These are phyloP conservation scores for Tragelaphus scriptus DNA, from an alignment of 2,113 vertebrate species.

Conservation along the genomic window DNA sequence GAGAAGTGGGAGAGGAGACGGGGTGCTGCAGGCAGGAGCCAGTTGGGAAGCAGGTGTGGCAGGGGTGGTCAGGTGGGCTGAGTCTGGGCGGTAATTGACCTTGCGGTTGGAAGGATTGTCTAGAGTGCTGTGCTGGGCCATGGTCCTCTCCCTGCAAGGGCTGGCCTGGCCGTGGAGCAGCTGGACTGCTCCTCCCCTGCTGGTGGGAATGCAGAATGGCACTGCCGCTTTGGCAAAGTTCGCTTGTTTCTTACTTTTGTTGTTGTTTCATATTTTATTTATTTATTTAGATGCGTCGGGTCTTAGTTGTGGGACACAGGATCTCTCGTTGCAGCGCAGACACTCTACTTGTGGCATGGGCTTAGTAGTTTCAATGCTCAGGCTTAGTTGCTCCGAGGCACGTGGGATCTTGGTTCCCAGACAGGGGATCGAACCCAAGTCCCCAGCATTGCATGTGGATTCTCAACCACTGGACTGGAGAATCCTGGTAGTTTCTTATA, in stretches of 20 bases:
- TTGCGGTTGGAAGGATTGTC: background rate
- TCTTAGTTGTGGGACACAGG: background rate
- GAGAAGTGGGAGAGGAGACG: background rate
- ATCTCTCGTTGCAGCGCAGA: accelerated
- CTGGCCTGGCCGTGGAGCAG: background rate
- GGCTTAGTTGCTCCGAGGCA: background rate
- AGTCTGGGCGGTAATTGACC: accelerated
- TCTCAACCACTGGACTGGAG: background rate
- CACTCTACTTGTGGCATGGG: accelerated
- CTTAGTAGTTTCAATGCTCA: accelerated
- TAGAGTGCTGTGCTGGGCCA: accelerated
- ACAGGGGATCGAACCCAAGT: accelerated
- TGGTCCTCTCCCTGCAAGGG: background rate
- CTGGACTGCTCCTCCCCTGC: accelerated
- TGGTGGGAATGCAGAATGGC: accelerated
- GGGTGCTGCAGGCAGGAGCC: background rate
- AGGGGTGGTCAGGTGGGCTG: background rate
- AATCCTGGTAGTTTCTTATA: background rate
- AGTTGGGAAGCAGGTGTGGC: accelerated
- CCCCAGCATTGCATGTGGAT: background rate
- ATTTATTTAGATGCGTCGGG: background rate
- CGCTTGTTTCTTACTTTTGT: background rate
- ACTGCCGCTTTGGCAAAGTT: background rate
- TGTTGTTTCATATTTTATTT: background rate
- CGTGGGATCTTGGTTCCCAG: background rate